Percentiles rank a stretch among this genome's conserved stretches.
Evolutionary conservation across 2,888 invertebrate species (phyloP).

Genomic region (Sepiola atlantica): DNA sequence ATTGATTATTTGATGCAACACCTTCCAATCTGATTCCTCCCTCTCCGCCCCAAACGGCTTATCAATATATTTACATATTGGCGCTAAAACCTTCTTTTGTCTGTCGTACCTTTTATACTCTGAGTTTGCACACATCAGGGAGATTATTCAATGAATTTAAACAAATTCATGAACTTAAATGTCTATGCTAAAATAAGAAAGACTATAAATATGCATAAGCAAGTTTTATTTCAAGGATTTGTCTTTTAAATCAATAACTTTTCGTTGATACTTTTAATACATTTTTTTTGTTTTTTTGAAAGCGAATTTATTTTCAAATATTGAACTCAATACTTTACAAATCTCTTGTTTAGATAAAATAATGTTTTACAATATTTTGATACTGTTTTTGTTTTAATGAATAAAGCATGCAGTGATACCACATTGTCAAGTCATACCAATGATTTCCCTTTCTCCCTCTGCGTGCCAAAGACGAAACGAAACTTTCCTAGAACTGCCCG

Average conservation of each 20-base stretch:
- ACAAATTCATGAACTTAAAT: conserved; percentile 36
- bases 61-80: conserved; percentile 44
- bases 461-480: no score
- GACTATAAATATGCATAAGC: conserved; percentile 45
- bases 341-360: background rate
- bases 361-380: conserved; percentile 10
- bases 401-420: no score
- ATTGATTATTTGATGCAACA: conserved; percentile 33
- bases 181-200: conserved; percentile 34
- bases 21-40: background rate
- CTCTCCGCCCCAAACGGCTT: background rate
- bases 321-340: background rate
- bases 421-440: no score
- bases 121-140: conserved; percentile 24
- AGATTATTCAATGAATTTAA: conserved; percentile 39
- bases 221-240: background rate
- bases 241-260: background rate
- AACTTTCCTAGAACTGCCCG: no score
- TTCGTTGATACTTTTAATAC: background rate
- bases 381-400: background rate
- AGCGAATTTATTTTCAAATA: background rate
- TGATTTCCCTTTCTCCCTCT: no score
- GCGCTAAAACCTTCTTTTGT: conserved; percentile 6
- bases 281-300: background rate
- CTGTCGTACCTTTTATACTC: conserved; percentile 8